phyloP scores from a whole-genome alignment of 2,113 vertebrate species.

The Craseonycteris thonglongyai region DNA sequence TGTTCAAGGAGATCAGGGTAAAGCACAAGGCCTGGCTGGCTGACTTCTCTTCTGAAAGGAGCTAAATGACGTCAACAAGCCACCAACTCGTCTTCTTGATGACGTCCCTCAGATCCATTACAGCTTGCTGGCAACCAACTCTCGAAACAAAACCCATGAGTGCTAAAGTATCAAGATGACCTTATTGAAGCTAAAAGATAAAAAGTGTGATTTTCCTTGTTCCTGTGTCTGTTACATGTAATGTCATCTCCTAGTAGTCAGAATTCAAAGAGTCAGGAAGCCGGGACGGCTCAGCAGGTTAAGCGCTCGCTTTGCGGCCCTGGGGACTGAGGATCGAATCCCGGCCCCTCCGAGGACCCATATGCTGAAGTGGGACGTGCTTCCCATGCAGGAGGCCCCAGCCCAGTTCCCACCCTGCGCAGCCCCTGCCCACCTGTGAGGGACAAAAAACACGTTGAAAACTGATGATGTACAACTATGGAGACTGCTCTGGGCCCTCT shows the following conservation, averaged over 20 bases:
- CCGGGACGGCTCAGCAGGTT: too few species aligned
- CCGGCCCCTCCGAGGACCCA: too few species aligned
- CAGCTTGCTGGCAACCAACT: not conserved
- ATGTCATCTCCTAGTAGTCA: not conserved
- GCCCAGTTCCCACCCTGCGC: too few species aligned
- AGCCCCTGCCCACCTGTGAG: too few species aligned
- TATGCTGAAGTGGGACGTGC: too few species aligned
- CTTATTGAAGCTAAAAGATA: not conserved
- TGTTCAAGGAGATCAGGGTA: not conserved
- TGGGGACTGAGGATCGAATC: too few species aligned
- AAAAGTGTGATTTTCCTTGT: not conserved
- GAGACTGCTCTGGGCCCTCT: too few species aligned
- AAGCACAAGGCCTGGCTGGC: not conserved
- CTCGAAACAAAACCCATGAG: not conserved
- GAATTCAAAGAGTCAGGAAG: too few species aligned
- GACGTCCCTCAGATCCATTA: not conserved
- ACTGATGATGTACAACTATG: too few species aligned
- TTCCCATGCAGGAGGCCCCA: too few species aligned
- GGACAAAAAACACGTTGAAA: too few species aligned
- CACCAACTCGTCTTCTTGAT: not conserved
- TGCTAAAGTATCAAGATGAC: not conserved
- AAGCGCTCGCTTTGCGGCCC: too few species aligned
- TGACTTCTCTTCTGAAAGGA: not conserved
- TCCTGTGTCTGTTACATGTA: not conserved
- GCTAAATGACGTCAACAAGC: not conserved